Evolutionary conservation across 1,140 invertebrate species (phyloP), one percentile per base, ranked within the genome.

Genomic region (Augochlora pura): DNA sequence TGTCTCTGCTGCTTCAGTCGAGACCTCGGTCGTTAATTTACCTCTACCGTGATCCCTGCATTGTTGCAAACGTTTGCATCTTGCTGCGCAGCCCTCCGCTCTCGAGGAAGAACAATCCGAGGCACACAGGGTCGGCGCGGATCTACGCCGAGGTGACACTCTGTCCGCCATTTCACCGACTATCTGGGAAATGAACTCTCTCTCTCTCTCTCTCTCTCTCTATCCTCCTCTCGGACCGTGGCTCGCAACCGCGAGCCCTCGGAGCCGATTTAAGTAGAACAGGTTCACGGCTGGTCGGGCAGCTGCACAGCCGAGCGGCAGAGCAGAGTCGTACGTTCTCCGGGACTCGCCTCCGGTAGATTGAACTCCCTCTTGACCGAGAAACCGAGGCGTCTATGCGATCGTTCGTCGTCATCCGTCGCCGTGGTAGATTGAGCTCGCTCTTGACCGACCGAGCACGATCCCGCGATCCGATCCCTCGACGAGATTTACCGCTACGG

Each of bases 41-140:
- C 49, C 49, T 52, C 49, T 18, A 16, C 49, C 49, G 18, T 52
- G 49, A 52, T 52, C 49, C 21, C 16, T 21, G 49, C 27, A 73
- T 79, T 79, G 69, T 77, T 14, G 32, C 46, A 46, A 72, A 71
- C 27, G 23, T 72, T 49, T 59, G 46, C 60, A 16, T 72, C 49
- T 32, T 32, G 32, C 32, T 32, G 32, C 32, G 32, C 32, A 4
- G 32, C 32, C 32, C 32, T 32, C 32, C 32, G 32, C 32, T 32
- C 32, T 32, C 32, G 32, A 32, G 1, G 32, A 52, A 52, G 18
- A 52, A 52, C 16, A 52, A 52, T 52, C 18, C 49, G 18, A 52
- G 49, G 5, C 49, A 52, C 42, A 46, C 7, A 0, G 49, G 16
- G 42, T 14, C 16, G 5, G 1, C 49, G 49, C 49, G 49, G 16